Base-by-base conservation (phyloP, 2,888 invertebrate species). In the Pogonocherus hispidulus region DNA sequence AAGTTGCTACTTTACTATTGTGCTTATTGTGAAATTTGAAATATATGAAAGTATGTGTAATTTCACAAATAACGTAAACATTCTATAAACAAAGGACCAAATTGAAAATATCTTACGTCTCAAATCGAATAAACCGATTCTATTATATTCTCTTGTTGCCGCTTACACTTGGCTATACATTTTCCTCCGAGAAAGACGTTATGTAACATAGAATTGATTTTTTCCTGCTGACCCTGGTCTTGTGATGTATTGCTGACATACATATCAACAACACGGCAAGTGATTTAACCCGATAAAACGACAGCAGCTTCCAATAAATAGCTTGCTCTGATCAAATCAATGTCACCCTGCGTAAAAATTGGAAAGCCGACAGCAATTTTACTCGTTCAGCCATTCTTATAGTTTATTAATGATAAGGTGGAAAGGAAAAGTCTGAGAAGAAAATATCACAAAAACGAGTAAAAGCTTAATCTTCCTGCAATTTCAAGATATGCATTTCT, bases 231-330 rank as follows among this genome's bases (percentile, higher is more conserved):
- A 44, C 44, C 44, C 44, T 9, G 44, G 18, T 44, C 3, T 6
- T 14, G 14, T 44, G 44, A 44, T 44, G 44, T 44, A 44, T 44
- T 44, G 18, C 44, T 44, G 44, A 44, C 44, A 44, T 11, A 32
- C 32, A 44, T 44, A 44, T 44, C 44, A 44, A 44, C 44, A 44
- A 6, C 32, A 32, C 8, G 32, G 18, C 16, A 44, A 14, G 44
- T 44, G 44, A 44, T 44, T 44, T 44, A 44, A 44, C 44, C 44
- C 18, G 44, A 44, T 18, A 18, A 14, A 44, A 18, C 44, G 44
- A 44, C 44, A 44, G 14, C 14, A 44, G 11, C 18, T 44, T 14
- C 18, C 44, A 44, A 44, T 44, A 44, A 44, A 16, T 44, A 14
- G 18, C 44, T 44, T 44, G 5, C 44, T 16, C 18, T 16, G 6